These are phyloP conservation scores for Diadegma fenestrale DNA, from an alignment of 2,888 invertebrate species.

Conservation along the genomic window DNA sequence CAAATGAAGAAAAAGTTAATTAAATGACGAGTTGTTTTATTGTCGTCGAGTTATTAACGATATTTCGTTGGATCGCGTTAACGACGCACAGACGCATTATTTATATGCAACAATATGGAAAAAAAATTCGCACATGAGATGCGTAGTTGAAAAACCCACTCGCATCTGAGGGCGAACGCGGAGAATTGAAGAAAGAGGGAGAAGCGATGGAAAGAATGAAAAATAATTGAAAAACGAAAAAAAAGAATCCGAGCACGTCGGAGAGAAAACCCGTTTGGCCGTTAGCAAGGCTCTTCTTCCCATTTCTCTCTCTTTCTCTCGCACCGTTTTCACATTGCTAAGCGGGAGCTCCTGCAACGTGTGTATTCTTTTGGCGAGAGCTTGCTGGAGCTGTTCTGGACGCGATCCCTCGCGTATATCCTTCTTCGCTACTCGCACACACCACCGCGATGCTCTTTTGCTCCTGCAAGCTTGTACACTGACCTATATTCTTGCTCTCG, in stretches of 20 bases:
- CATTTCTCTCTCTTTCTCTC: constrained; percentile 77
- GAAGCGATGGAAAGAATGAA: constrained; percentile 54
- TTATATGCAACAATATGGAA: constrained; percentile 11
- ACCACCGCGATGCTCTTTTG: constrained; percentile 76
- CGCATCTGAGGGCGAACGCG: constrained; percentile 47
- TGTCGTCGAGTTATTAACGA: not conserved
- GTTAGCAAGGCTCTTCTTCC: constrained; percentile 76
- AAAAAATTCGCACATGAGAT: constrained; percentile 8
- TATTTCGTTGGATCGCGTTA: not conserved
- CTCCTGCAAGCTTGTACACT: constrained; percentile 83
- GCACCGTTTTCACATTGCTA: constrained; percentile 37
- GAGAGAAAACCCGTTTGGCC: constrained; percentile 83
- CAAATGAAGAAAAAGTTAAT: not conserved
- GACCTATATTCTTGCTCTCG: constrained; percentile 81
- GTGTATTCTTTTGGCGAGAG: constrained; percentile 27
- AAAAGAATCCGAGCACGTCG: constrained; percentile 71
- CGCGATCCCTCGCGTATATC: constrained; percentile 45
- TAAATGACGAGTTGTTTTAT: not conserved
- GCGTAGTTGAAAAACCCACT: constrained; percentile 44
- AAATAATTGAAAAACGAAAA: constrained; percentile 59
- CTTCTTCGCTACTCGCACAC: constrained; percentile 33
- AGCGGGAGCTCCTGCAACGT: constrained; percentile 10
- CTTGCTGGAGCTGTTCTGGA: constrained; percentile 37
- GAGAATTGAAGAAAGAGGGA: constrained; percentile 57
- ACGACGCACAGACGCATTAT: not conserved